These are phyloP conservation scores for Aurelia sp. DNA, from an alignment of 30 jellyfish, hydroid and myxozoan genomes.

Conservation along the genomic window DNA sequence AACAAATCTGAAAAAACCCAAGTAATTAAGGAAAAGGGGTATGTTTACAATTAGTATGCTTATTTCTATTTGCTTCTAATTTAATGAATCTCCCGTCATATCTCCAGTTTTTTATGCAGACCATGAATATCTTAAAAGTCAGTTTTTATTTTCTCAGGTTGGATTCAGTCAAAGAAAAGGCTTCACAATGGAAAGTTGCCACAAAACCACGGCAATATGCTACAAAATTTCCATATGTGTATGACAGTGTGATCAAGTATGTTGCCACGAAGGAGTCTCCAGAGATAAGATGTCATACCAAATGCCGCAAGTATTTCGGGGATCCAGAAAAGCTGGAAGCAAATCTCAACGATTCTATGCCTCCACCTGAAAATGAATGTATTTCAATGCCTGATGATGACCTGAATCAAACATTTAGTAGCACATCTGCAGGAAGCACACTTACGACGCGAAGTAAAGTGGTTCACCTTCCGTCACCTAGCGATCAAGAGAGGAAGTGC, in stretches of 20 bases:
- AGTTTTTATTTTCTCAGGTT: conserved; percentile 27
- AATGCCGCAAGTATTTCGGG: conserved; percentile 38
- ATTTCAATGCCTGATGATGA: conserved; percentile 29
- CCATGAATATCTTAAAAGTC: conserved; percentile 50
- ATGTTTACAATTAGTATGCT: conserved; percentile 35
- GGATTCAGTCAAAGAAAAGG: conserved; percentile 57
- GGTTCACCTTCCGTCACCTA: conserved; percentile 37
- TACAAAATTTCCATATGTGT: conserved; percentile 19
- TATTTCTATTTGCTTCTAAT: background rate
- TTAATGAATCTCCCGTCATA: background rate
- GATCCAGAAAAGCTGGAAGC: conserved; percentile 13
- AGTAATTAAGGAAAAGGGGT: conserved; percentile 46
- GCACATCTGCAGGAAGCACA: conserved; percentile 52
- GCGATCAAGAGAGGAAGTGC: conserved; percentile 51
- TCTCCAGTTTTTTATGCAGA: background rate
- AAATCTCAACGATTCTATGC: background rate
- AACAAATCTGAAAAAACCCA: conserved; percentile 42
- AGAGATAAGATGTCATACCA: conserved; percentile 13
- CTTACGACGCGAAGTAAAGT: conserved; percentile 29
- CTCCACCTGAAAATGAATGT: background rate
- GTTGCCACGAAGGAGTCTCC: conserved; percentile 19
- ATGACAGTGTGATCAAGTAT: conserved; percentile 16
- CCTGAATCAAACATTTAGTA: conserved; percentile 7
- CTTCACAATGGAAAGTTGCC: conserved; percentile 52
- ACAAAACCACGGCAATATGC: conserved; percentile 56